These are phyloP conservation scores for Drosophila parvula DNA, from an alignment of 1,140 invertebrate genomes.

Conservation along the genomic window DNA sequence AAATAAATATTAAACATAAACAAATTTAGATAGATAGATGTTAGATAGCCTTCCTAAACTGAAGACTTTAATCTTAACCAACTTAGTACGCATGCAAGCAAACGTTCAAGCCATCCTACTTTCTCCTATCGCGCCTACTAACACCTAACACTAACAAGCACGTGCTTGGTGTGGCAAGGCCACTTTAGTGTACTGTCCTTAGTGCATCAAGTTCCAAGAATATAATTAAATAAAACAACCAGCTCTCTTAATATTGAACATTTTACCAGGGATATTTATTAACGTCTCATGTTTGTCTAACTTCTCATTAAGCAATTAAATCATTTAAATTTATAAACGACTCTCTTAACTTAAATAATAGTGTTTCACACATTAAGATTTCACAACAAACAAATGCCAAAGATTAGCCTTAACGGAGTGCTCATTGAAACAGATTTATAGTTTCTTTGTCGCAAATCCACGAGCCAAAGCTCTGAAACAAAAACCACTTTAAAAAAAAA, in stretches of 20 bases:
- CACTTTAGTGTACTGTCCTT: too few relatives aligned
- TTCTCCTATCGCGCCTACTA: too few relatives aligned
- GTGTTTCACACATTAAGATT: slow-evolving; percentile 15
- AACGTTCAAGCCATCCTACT: too few relatives aligned
- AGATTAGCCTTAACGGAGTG: slow-evolving; percentile 8
- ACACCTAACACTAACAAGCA: too few relatives aligned
- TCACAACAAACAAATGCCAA: slow-evolving; percentile 6
- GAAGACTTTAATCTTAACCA: too few relatives aligned
- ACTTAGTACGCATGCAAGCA: too few relatives aligned
- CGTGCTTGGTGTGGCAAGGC: too few relatives aligned
- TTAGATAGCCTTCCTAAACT: too few relatives aligned
- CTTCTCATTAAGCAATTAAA: neutral
- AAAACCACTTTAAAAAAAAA: slow-evolving; percentile 16
- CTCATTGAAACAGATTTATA: slow-evolving; percentile 26
- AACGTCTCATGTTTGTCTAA: neutral
- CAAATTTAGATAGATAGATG: too few relatives aligned
- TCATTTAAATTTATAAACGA: neutral
- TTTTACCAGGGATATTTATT: neutral
- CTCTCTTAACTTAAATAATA: neutral
- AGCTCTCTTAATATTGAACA: neutral
- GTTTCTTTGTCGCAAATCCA: slow-evolving; percentile 24
- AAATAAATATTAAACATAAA: too few relatives aligned
- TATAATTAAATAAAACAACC: neutral
- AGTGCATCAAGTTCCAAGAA: too few relatives aligned
- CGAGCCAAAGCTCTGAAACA: slow-evolving; percentile 17